Evolutionary conservation across 2,888 invertebrate genomes (phyloP), one percentile per base, ranked within the genome.

Genomic region (Monopis laevigella): DNA sequence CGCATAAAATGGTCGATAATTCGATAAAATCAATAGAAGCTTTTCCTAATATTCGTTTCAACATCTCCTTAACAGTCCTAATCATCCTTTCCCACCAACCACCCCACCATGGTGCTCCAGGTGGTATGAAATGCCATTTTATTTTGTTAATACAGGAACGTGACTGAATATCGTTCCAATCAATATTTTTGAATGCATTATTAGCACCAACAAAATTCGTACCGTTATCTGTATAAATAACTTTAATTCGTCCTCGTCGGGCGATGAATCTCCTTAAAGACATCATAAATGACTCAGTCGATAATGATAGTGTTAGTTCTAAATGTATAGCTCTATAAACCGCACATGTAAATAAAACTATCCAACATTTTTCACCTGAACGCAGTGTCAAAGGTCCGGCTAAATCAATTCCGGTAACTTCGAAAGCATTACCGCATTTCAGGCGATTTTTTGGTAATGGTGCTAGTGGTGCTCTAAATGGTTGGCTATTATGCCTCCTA

Each of bases 41-140:
- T 29, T 51, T 54, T 7, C 68, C 62, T 1, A 73, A 44, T 5
- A 59, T 49, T 39, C 55, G 50, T n/a, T 58, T 42, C 12, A 73
- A 42, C 10, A 66, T 41, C 7, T 44, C 42, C 46, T 77, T 75
- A 4, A 69, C 28, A 5, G 61, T 38, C 5, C 59, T 52, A 7
- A 70, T 51, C 3, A 74, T 45, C 12, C 67, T 46, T 48, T 74
- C 69, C 54, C 63, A 75, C 47, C 58, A 63, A 26, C 72, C 69
- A 36, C 69, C 68, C 64, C 62, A 62, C 69, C 72, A 74, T 2
- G 68, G 49, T 3, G 67, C 59, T 1, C 53, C 47, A 3, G 64
- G 65, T 4, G 63, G 58, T 35, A 60, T 71, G 44, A 68, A 71
- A 8, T 47, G 43, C 59, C 60, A 57, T 16, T 36, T 18, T 24